phyloP scores from a whole-genome alignment of 2,888 invertebrate genomes.

The Sphaerophoria taeniata region DNA sequence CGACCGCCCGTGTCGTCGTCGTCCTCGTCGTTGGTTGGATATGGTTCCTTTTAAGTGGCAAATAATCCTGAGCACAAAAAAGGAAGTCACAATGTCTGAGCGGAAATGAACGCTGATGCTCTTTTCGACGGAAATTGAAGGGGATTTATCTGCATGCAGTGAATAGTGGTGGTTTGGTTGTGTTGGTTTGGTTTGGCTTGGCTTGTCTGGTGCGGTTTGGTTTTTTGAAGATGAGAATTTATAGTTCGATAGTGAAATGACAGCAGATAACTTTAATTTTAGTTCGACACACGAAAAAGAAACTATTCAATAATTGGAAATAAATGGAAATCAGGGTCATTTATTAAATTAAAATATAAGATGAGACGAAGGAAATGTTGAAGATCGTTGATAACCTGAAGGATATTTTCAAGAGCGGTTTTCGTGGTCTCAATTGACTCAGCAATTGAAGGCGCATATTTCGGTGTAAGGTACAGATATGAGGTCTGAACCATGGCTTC shows the following conservation, averaged over 20 bases:
- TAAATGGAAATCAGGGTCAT: too few relatives aligned
- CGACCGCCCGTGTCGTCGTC: constrained; percentile 20
- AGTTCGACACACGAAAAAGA: constrained; percentile 45
- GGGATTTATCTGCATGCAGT: constrained; percentile 70
- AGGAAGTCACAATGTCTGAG: constrained; percentile 74
- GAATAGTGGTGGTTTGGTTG: constrained; percentile 17
- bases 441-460: too few relatives aligned
- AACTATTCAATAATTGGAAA: neutral
- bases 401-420: too few relatives aligned
- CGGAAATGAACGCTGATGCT: constrained; percentile 75
- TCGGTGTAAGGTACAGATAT: too few relatives aligned
- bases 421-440: too few relatives aligned
- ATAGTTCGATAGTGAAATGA: neutral
- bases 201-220: constrained; percentile 9
- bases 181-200: constrained; percentile 10
- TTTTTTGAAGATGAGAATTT: constrained; percentile 11
- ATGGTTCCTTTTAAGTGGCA: constrained; percentile 73
- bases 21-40: constrained; percentile 51
- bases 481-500: too few relatives aligned
- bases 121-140: constrained; percentile 73
- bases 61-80: constrained; percentile 73
- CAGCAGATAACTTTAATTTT: constrained; percentile 35
- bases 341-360: too few relatives aligned
- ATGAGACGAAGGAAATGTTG: too few relatives aligned
- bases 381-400: too few relatives aligned